These are phyloP conservation scores for Hycleus phaleratus DNA, from an alignment of 1,140 invertebrate genomes.

Conservation along the genomic window DNA sequence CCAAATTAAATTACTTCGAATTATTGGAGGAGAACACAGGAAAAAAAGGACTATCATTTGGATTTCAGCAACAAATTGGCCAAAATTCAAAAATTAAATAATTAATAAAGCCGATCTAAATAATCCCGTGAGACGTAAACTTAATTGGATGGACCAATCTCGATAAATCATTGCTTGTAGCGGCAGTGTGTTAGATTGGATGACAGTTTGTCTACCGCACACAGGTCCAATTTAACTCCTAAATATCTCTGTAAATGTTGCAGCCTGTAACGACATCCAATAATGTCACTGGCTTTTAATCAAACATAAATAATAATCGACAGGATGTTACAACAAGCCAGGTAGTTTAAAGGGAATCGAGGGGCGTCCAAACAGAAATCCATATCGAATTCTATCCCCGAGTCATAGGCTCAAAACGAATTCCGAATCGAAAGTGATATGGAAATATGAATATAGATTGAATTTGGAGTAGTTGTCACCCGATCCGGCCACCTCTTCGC, in stretches of 20 bases:
- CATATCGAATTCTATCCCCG: no score
- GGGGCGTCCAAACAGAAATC: no score
- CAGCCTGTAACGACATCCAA: constrained; percentile 6
- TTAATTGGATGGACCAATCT: constrained; percentile 6
- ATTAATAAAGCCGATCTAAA: no score
- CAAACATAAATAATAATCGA: no score
- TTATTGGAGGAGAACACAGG: neutral
- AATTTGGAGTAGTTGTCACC: constrained; percentile 14
- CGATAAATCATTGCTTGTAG: constrained; percentile 9
- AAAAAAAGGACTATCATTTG: neutral
- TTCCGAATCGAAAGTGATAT: constrained; percentile 13
- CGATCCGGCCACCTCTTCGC: constrained; percentile 10
- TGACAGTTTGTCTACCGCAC: constrained; percentile 9
- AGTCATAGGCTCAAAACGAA: constrained; percentile 5
- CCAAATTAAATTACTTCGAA: neutral
- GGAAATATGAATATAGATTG: constrained; percentile 24
- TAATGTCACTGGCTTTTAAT: neutral
- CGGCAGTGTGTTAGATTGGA: neutral
- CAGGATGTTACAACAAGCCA: no score
- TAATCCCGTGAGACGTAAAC: neutral
- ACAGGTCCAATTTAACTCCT: constrained; percentile 7
- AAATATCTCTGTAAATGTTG: neutral
- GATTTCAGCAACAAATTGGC: neutral
- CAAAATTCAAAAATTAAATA: no score
- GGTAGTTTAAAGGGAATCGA: no score